Evolutionary conservation across 2,113 vertebrate species (phyloP), one percentile per base, ranked within the genome.

Genomic region (Mormyrus lacerda): DNA sequence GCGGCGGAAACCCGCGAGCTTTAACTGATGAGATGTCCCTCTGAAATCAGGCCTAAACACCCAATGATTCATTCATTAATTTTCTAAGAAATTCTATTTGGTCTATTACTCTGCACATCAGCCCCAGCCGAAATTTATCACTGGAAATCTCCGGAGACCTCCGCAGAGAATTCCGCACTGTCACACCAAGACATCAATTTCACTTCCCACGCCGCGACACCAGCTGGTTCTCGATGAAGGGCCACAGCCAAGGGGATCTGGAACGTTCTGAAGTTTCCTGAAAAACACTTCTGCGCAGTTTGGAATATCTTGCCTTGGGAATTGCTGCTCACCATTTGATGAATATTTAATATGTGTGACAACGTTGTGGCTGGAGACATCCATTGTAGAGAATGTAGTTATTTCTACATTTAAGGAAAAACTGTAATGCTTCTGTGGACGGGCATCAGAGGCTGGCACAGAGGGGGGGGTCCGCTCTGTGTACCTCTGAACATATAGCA

Each of bases 21-120:
- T 84, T 45, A 44, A 61, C 50, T 89, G 51, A 58, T 44, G 73
- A 84, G 88, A 84, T 15, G 35, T 58, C 35, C 76, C 35, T 89
- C 50, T 9, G 73, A 89, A 83, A 89, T 82, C 76, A 39, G 35
- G 13, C 53, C 73, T 58, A 45, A 51, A 89, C 50, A 82, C 39
- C 19, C 27, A 21, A 58, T 84, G 73, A 89, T 89, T 89, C 76
- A 83, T 45, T 83, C 50, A 84, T 89, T 55, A 83, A 84, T 89
- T 48, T 88, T 48, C 27, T 53, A 15, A 69, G 27, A 79, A 82
- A 88, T 88, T 31, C 31, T 89, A 58, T 45, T 79, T 24, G 76
- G 45, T 84, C 35, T 84, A 84, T 89, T 84, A 84, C 76, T 50
- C 24, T 42, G 55, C 42, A 83, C 51, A 88, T 79, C 31, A 88